Evolutionary conservation across 37 sponge, comb jelly and placozoan genomes (phyloP).

Genomic region (Diacarnus erythraeanus): DNA sequence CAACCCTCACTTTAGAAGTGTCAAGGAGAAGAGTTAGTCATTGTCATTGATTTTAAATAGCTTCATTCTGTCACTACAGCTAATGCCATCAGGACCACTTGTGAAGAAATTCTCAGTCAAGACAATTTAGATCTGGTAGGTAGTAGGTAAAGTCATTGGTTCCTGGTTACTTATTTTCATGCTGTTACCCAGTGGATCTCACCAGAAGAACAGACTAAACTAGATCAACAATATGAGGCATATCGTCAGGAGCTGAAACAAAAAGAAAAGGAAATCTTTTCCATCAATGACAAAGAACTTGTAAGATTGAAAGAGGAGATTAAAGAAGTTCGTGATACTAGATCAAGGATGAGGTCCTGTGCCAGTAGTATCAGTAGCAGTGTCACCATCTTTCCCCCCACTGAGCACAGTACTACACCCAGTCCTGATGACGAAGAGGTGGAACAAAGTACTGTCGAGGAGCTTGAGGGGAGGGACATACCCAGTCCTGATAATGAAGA

Average conservation of each 20-base stretch:
- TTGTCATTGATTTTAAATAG: not conserved
- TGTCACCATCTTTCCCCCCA: conserved; percentile 10
- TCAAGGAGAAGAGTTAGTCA: conserved; percentile 10
- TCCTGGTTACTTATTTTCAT: not conserved
- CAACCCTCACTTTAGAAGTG: conserved; percentile 13
- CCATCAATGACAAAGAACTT: conserved; percentile 1
- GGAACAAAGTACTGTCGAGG: conserved; percentile 4
- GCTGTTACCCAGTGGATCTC: conserved; percentile 13
- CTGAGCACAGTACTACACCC: not conserved
- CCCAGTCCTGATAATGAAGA: conserved; percentile 16
- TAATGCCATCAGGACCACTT: not conserved
- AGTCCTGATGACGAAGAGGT: conserved; percentile 8
- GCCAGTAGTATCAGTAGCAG: conserved; percentile 9
- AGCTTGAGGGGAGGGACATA: too few relatives aligned
- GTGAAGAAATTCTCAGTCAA: conserved; percentile 8
- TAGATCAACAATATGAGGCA: conserved; percentile 26
- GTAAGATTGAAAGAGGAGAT: conserved; percentile 35
- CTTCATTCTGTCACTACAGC: not conserved
- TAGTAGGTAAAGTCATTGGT: not conserved
- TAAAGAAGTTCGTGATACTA: not conserved
- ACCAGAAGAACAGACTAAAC: conserved; percentile 15
- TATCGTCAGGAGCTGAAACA: conserved; percentile 12
- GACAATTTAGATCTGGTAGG: conserved; percentile 21
- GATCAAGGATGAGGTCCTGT: conserved; percentile 13
- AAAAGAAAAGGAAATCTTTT: conserved; percentile 22